A percentile compares a stretch with the other conserved stretches of the same genome.
phyloP scores from a whole-genome alignment of 2,113 vertebrate genomes.

The Sylvia atricapilla region DNA sequence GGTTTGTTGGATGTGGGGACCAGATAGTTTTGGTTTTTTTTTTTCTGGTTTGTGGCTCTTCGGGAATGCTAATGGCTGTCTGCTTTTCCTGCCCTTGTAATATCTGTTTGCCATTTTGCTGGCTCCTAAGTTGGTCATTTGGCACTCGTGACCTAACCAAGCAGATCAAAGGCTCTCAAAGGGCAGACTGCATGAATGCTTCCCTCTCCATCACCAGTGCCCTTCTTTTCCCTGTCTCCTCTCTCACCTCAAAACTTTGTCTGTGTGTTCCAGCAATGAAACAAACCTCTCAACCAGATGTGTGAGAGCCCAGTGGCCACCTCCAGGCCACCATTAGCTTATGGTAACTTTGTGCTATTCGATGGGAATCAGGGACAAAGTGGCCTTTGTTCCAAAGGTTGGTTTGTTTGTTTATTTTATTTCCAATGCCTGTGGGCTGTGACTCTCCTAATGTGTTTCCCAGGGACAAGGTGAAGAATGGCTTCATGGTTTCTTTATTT shows the following conservation, averaged over 20 bases:
- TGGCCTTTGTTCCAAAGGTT: constrained; percentile 25
- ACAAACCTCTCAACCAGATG: background rate
- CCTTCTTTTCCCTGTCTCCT: constrained; percentile 29
- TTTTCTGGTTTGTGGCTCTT: constrained; percentile 61
- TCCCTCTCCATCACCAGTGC: background rate
- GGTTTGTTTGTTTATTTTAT: constrained; percentile 37
- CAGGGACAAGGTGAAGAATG: constrained; percentile 49
- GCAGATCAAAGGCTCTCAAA: constrained; percentile 57
- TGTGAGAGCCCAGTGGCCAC: background rate
- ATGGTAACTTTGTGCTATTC: background rate
- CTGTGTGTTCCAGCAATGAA: background rate
- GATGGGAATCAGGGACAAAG: constrained; percentile 8
- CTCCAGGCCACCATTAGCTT: background rate
- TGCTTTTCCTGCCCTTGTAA: constrained; percentile 62
- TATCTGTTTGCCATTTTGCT: constrained; percentile 67
- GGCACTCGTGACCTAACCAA: constrained; percentile 49
- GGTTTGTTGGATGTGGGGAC: constrained; percentile 59
- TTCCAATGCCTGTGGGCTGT: constrained; percentile 34
- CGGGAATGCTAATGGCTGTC: constrained; percentile 63
- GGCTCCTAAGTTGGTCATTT: constrained; percentile 61
- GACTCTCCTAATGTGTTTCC: constrained; percentile 31
- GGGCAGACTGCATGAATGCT: constrained; percentile 26
- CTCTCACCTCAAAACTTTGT: background rate
- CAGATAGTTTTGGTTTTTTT: background rate
- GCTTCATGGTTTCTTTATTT: constrained; percentile 38